Base-by-base conservation (phyloP, 1,140 invertebrate species). In the Phocides pigmalion region DNA sequence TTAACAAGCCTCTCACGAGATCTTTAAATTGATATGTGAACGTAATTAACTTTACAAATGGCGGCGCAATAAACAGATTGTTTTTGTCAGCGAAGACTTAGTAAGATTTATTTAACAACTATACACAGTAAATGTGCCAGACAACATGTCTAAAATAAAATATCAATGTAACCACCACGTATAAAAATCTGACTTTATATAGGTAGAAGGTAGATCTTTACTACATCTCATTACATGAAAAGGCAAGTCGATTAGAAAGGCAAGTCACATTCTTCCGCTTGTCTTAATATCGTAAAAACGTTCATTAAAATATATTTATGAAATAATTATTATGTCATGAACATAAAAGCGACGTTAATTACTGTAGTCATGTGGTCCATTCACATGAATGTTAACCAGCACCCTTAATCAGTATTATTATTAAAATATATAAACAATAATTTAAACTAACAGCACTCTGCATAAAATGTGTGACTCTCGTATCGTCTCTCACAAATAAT, bases 201-300 rank as follows among this genome's bases (percentile, higher is more conserved):
- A 51, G 35, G 49, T 35, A 35, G 35, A 50, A 71, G 76, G 58
- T 62, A 74, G 67, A 74, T 72, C 68, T 64, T 73, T 61, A 68
- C 70, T 74, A 74, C 49, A 58, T 72, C 62, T 70, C 76, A 74
- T 72, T 72, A 78, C 70, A 79, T 50, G 69, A 83, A 77, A 85
- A 85, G 86, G 82, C 84, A 89, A 84, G 84, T 81, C 66, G 62
- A 75, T 82, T 70, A 79, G 76, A 85, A 79, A 85, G 83, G 83
- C 85, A 88, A 85, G 83, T 82, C 63, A 74, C 74, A 78, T 78
- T 75, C 72, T 78, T 79, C 81, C 71, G 76, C 73, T 76, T 67
- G 70, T 76, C 64, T 70, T 71, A 74, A 67, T 15, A 62, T 62
- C 50, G 32, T 22, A 51, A 62, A 64, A 53, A 62, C 62, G 49